Base-by-base conservation (phyloP, 2,888 invertebrate species). In the Junonia oenone region DNA sequence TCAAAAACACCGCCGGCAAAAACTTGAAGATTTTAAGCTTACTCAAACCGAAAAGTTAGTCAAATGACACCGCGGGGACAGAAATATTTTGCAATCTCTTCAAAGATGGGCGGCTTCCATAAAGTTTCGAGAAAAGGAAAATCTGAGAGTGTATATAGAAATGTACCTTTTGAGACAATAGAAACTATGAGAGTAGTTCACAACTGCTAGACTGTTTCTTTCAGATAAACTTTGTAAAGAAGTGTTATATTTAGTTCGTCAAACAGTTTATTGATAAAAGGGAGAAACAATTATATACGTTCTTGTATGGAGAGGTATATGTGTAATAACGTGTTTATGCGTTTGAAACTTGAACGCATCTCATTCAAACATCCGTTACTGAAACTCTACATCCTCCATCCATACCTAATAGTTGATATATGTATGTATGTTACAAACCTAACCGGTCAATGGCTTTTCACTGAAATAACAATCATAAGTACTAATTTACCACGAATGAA, bases 21-120 rank as follows among this genome's bases (percentile, higher is more conserved):
- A 58, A 59, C 58, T 63, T 59, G 51, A 72, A 71, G 74, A 74
- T 79, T 84, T 83, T 81, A 81, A 84, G 84, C 83, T 83, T 77
- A 78, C 82, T 81, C 77, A 59, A 53, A 47, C 46, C 78, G 73
- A 71, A 77, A 84, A 85, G 83, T 84, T 84, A 81, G 77, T 79
- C 73, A 84, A 85, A 85, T 83, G 84, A 85, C 80, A 81, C 85
- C 80, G 76, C 69, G 63, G 83, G 83, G 85, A 86, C 81, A 59
- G 53, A 59, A 73, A 83, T 83, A 81, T 82, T 81, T 78, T 73
- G 81, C 83, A 84, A 84, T 84, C 78, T 83, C 76, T 74, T 74
- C 76, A 66, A 70, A 76, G 76, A 81, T 77, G 77, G 76, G 75
- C 75, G 70, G 76, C 74, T 75, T 75, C 73, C 73, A 47, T 31